These are phyloP conservation scores for Mythimna albipuncta DNA, from an alignment of 2,888 invertebrate genomes.

Conservation along the genomic window DNA sequence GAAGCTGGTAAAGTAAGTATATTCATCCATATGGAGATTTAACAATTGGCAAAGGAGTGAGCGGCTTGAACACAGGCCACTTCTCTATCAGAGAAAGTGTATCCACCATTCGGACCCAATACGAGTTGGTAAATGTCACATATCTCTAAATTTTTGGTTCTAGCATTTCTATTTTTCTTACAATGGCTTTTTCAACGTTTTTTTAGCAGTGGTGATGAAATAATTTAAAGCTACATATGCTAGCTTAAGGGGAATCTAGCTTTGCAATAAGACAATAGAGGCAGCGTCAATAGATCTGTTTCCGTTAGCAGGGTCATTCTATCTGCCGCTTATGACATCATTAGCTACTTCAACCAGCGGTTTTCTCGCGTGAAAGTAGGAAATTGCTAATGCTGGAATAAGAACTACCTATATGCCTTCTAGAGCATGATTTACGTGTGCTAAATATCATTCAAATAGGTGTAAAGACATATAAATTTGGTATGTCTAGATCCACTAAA, in stretches of 20 bases:
- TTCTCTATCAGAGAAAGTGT: not conserved
- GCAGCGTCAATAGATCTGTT: not conserved
- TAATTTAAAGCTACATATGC: not conserved
- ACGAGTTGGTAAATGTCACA: not conserved
- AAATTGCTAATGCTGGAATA: no score
- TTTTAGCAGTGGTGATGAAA: not conserved
- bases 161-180: not conserved
- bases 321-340: conserved; percentile 10
- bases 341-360: no score
- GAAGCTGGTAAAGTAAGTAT: not conserved
- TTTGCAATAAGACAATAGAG: not conserved
- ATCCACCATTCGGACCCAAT: not conserved
- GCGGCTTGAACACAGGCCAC: no score
- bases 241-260: no score
- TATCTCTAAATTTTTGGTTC: not conserved
- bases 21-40: not conserved
- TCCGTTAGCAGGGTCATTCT: conserved; percentile 4
- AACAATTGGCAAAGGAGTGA: not conserved
- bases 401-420: no score
- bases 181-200: not conserved
- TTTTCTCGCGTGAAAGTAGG: no score
- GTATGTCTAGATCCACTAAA: not conserved
- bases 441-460: no score
- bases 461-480: no score
- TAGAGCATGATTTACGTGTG: no score